These are phyloP conservation scores for Notoglanidium macrostoma DNA, from an alignment of 2,797 vertebrate species.

Conservation along the genomic window DNA sequence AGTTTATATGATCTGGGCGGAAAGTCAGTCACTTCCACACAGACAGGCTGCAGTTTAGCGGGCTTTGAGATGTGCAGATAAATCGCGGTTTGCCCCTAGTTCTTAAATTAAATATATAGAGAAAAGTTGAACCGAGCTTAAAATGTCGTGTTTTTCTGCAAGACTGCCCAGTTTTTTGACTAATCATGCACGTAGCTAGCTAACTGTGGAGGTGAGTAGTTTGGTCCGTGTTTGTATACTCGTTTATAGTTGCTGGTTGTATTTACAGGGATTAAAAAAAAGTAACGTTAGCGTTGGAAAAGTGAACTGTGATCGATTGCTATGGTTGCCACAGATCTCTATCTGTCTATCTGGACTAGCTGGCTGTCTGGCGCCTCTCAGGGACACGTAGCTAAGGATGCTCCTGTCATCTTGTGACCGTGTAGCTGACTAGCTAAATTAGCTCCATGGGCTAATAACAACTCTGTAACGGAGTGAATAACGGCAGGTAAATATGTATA, in stretches of 20 bases:
- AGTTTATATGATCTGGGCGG: not conserved
- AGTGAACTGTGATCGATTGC: not conserved
- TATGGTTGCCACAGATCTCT: not conserved
- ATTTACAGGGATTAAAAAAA: not conserved
- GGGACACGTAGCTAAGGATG: slow-evolving; percentile 41
- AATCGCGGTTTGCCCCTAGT: not conserved
- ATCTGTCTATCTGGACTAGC: not conserved
- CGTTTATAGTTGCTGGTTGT: not conserved
- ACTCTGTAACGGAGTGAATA: not conserved
- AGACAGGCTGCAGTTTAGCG: slow-evolving; percentile 44
- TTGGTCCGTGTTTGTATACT: not conserved
- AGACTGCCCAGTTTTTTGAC: not conserved
- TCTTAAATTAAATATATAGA: not conserved
- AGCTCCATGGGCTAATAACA: not conserved
- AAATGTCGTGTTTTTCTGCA: not conserved
- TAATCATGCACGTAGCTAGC: not conserved
- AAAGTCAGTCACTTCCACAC: slow-evolving; percentile 33
- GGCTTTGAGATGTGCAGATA: slow-evolving; percentile 30
- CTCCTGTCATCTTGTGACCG: slow-evolving; percentile 28
- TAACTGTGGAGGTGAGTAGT: not conserved
- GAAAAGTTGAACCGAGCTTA: not conserved
- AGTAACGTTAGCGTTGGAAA: too few species aligned
- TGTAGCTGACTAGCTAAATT: not conserved
- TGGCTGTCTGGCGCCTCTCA: slow-evolving; percentile 16
- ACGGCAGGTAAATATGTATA: not conserved